Evolutionary conservation across 2,113 vertebrate genomes (phyloP).

Genomic region (Passer domesticus): DNA sequence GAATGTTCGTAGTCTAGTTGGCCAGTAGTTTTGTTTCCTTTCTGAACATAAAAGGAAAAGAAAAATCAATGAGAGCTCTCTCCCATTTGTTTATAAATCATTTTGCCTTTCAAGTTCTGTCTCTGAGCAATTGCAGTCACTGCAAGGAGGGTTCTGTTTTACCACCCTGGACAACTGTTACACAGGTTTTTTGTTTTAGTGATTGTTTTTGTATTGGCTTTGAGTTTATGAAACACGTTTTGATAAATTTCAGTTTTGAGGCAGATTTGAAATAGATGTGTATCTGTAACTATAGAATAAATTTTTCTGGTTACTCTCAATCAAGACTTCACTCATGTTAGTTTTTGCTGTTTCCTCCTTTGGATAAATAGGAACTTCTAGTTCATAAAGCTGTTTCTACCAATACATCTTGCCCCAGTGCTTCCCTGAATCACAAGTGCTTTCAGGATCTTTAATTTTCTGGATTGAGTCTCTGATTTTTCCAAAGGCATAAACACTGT

Average conservation of each 20-base stretch:
- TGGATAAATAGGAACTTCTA: not conserved
- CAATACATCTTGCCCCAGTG: not conserved
- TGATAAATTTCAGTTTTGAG: not conserved
- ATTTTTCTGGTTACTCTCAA: not conserved
- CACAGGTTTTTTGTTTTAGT: not conserved
- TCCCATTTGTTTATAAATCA: conserved; percentile 4
- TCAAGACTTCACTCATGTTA: not conserved
- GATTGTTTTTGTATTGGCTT: not conserved
- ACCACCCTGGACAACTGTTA: not conserved
- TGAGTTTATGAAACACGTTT: not conserved
- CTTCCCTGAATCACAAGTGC: not conserved
- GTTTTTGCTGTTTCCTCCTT: not conserved
- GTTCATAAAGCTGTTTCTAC: not conserved
- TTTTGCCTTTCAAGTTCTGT: conserved; percentile 19
- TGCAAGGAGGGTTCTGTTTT: not conserved
- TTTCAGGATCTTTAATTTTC: not conserved
- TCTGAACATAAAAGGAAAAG: not conserved
- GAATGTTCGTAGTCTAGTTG: not conserved
- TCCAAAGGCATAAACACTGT: not conserved
- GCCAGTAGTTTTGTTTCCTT: conserved; percentile 11
- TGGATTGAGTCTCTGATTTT: not conserved
- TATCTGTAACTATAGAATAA: not conserved
- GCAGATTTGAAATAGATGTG: not conserved
- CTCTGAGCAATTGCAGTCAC: not conserved
- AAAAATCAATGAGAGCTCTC: conserved; percentile 8